Evolutionary conservation across 2,797 vertebrate species (phyloP), one percentile per base, ranked within the genome.

Genomic region (Meda fulgida): DNA sequence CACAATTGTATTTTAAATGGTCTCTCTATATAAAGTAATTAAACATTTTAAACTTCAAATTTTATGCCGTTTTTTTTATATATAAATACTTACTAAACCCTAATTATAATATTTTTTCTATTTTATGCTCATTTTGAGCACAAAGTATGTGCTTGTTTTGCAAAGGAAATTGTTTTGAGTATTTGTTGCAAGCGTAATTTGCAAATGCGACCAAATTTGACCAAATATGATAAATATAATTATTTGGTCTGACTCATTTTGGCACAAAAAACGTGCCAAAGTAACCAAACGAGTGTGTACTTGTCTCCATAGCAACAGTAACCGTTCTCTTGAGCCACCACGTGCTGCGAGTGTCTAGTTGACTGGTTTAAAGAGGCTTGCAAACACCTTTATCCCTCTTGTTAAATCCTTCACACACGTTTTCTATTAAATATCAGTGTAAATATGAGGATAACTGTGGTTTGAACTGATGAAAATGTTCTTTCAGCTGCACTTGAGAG

Each of bases 231-330:
- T 16, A 78, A 9, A 11, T 29, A 36, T 38, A 10, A n/a, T 31
- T 34, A 67, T 13, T 36, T 67, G 13, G 40, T 5, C 16, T 19
- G 21, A 13, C 9, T 80, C 1, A 16, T 29, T 79, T 67, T 40
- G 79, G 34, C 79, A 9, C 4, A 18, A 55, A 43, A n/a, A 72
- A 14, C 4, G 23, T 60, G 1, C 1, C 36, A 23, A 34, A n/a
- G 80, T 34, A 63, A 10, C n/a, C 11, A 48, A 66, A 29, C 40
- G 8, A 40, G 13, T 72, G 38, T 72, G 38, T 65, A 73, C 21
- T 13, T 7, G 29, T 65, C 71, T 65, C 81, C 58, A 66, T 75
- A 31, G 43, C 29, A 65, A 83, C 81, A 18, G 53, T 63, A n/a
- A 63, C 38, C 16, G 21, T n/a, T 48, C 34, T 1, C 10, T 70